Conservation (phyloP, 1,140 invertebrate species). For the Hestina assimilis region DNA sequence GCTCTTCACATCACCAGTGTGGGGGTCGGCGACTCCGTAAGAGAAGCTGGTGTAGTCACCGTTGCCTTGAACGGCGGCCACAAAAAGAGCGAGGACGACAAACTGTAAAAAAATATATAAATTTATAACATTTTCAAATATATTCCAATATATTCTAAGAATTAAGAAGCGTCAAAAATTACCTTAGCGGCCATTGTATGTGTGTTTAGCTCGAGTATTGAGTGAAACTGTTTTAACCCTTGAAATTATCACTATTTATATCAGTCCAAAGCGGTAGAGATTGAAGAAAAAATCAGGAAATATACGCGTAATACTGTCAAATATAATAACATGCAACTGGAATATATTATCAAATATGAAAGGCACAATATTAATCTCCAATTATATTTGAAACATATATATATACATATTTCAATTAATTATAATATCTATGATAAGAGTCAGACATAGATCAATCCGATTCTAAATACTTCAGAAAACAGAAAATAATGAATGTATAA, state of each 20-base stretch:
- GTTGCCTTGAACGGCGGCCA: constrained; percentile 39
- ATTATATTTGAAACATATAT: too few species aligned
- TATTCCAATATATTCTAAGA: too few species aligned
- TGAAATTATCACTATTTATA: constrained; percentile 27
- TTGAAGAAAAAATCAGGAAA: constrained; percentile 14
- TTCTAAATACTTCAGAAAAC: too few species aligned
- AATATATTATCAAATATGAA: too few species aligned
- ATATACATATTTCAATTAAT: too few species aligned
- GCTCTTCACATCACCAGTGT: constrained; percentile 76
- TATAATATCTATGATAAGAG: too few species aligned
- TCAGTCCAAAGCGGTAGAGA: constrained; percentile 5
- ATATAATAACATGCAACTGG: too few species aligned
- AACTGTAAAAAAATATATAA: constrained; percentile 32
- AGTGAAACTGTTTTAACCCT: constrained; percentile 26
- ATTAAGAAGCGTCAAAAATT: too few species aligned
- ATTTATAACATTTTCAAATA: too few species aligned
- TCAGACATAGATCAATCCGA: too few species aligned
- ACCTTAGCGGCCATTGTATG: constrained; percentile 58
- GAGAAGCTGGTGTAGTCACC: constrained; percentile 59
- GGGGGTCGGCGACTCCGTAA: constrained; percentile 71
- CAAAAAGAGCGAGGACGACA: constrained; percentile 37
- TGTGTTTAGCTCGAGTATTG: constrained; percentile 33
- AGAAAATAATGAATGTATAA: too few species aligned
- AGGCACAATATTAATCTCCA: too few species aligned
- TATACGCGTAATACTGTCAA: neutral